A percentile compares a stretch with the other conserved stretches of the same genome.
phyloP scores from a whole-genome alignment of 2,113 vertebrate genomes.

The Erythrocercus mccallii region DNA sequence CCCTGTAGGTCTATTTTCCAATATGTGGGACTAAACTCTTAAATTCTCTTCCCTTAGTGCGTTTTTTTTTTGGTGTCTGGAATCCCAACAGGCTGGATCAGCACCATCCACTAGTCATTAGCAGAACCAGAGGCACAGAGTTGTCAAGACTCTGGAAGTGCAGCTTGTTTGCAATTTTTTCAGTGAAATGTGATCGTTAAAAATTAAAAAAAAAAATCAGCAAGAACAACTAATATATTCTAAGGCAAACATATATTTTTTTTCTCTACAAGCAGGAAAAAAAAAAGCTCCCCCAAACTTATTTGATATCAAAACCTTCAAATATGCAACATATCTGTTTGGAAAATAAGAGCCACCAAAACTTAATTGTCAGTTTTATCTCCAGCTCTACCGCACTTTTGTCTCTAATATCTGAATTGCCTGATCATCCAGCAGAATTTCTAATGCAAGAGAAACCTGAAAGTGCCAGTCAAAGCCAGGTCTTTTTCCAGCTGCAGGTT shows the following conservation, averaged over 20 bases:
- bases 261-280: neutral
- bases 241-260: neutral
- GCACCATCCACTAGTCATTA: neutral
- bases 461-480: fast-evolving
- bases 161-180: neutral
- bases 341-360: neutral
- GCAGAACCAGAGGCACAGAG: neutral
- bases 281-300: neutral
- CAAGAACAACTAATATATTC: neutral
- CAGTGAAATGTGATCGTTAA: neutral
- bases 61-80: neutral
- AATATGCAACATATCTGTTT: fast-evolving
- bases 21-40: neutral
- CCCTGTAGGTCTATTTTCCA: neutral
- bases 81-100: neutral
- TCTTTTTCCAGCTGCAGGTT: neutral
- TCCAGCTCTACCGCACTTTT: neutral
- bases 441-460: neutral
- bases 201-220: neutral
- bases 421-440: neutral
- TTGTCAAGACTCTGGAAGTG: neutral
- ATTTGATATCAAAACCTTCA: neutral
- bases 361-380: neutral
- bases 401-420: neutral
- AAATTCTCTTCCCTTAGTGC: neutral